A percentile compares a stretch with the other conserved stretches of the same genome.
phyloP scores from a whole-genome alignment of 2,797 vertebrate species.

The Tenualosa thibaudeaui region DNA sequence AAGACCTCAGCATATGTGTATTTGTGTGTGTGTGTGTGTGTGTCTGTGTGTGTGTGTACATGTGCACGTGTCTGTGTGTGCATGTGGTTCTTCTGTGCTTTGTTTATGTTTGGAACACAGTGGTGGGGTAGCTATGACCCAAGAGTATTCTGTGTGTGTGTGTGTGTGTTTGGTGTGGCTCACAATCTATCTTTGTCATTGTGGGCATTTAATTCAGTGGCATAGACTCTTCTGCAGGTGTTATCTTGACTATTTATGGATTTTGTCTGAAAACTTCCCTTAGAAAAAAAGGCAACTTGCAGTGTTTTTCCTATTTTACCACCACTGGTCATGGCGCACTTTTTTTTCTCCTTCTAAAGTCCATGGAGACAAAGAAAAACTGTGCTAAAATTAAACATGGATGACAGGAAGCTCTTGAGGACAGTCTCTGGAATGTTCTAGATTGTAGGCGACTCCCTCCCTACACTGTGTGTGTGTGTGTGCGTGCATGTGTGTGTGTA shows the following conservation, averaged over 20 bases:
- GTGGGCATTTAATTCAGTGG: background rate
- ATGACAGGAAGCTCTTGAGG: background rate
- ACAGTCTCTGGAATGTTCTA: conserved; percentile 25
- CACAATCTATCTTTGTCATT: background rate
- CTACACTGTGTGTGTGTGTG: background rate
- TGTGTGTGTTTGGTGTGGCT: background rate
- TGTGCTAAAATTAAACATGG: conserved; percentile 13
- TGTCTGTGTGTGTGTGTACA: background rate
- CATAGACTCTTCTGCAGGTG: background rate
- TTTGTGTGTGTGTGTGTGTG: background rate
- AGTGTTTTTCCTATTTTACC: background rate
- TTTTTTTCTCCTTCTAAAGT: background rate
- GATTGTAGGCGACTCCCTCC: background rate
- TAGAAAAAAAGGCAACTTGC: background rate
- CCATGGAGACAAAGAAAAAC: background rate
- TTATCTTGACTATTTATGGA: conserved; percentile 19
- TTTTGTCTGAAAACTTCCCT: background rate
- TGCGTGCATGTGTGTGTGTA: background rate
- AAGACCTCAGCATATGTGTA: too few species aligned
- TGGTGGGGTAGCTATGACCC: background rate
- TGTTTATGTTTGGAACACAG: background rate
- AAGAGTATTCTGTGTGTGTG: background rate
- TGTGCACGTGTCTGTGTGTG: background rate
- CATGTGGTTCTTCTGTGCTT: background rate
- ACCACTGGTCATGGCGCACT: background rate